phyloP scores from a whole-genome alignment of 2,797 vertebrate species.

The Anas bernieri region DNA sequence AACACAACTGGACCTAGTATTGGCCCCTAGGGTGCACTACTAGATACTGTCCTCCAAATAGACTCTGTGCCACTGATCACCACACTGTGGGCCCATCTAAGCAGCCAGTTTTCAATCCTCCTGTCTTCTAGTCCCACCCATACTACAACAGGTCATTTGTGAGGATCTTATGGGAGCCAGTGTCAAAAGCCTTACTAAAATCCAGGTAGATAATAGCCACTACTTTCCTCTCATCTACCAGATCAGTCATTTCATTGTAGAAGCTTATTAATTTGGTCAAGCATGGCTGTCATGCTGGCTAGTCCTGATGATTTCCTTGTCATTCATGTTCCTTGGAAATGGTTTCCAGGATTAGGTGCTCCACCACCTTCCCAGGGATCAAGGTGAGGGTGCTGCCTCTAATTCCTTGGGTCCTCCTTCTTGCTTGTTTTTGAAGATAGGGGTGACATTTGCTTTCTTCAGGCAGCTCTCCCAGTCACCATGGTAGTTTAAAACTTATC shows the following conservation, averaged over 20 bases:
- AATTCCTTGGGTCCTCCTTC: not conserved
- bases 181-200: not conserved
- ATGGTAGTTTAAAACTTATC: not conserved
- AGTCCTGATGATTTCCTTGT: not conserved
- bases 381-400: not conserved
- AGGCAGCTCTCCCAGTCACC: not conserved
- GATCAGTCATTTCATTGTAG: not conserved
- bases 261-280: not conserved
- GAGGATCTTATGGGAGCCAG: not conserved
- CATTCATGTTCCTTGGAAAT: not conserved
- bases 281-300: not conserved
- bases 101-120: not conserved
- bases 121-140: not conserved
- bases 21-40: not conserved
- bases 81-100: not conserved
- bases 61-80: not conserved
- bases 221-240: not conserved
- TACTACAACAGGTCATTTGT: not conserved
- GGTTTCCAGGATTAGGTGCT: not conserved
- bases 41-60: not conserved
- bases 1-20: not conserved
- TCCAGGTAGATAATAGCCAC: not conserved
- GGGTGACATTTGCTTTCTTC: not conserved
- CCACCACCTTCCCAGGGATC: not conserved
- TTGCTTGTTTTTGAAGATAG: not conserved